Evolutionary conservation across 2,888 invertebrate species (phyloP).

Genomic region (Drosophila meridionalis): DNA sequence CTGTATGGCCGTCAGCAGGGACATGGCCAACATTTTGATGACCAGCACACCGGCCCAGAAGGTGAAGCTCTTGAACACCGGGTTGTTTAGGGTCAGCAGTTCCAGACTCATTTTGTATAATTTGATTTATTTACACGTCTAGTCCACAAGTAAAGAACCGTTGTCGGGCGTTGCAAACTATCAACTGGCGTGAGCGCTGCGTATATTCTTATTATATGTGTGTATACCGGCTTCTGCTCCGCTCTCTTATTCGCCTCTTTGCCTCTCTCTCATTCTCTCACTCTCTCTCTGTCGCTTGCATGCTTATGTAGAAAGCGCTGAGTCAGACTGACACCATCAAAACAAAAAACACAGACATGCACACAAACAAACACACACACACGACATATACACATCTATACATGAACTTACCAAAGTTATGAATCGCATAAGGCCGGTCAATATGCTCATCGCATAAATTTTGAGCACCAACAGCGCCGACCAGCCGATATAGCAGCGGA

Average conservation of each 20-base stretch:
- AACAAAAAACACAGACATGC: background rate
- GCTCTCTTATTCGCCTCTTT: conserved; percentile 1
- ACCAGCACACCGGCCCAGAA: conserved; percentile 85
- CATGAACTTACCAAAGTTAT: conserved; percentile 80
- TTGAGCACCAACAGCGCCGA: conserved; percentile 83
- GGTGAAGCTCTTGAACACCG: conserved; percentile 84
- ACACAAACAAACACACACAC: background rate
- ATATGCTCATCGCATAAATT: conserved; percentile 82
- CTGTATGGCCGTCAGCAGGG: conserved; percentile 83
- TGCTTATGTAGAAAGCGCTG: conserved; percentile 20
- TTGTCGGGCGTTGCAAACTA: conserved; percentile 15
- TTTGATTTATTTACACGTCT: background rate
- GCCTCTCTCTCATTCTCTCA: background rate
- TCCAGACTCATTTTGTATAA: conserved; percentile 66
- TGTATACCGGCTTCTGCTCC: conserved; percentile 30
- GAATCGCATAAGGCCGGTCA: conserved; percentile 84
- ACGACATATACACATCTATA: background rate
- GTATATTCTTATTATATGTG: conserved; percentile 20
- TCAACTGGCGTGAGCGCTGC: conserved; percentile 34
- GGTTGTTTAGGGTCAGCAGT: conserved; percentile 74
- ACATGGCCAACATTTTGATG: conserved; percentile 85
- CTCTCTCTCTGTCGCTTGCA: background rate
- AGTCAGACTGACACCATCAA: conserved; percentile 51
- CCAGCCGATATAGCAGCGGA: conserved; percentile 83
- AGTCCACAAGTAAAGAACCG: conserved; percentile 9